Evolutionary conservation across 2,113 vertebrate genomes (phyloP).

Genomic region (Abramis brama): DNA sequence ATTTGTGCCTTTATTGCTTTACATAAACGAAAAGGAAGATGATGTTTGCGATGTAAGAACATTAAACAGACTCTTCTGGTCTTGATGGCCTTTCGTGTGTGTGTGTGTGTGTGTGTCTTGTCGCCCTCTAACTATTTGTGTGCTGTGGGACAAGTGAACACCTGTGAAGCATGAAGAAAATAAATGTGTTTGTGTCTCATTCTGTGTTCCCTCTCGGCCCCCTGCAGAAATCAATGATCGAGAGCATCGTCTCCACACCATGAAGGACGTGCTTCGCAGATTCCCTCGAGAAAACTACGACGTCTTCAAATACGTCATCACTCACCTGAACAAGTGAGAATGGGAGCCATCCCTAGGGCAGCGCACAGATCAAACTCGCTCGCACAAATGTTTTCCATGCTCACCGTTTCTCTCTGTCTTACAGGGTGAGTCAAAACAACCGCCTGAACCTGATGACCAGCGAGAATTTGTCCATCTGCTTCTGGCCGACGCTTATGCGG

Average conservation of each 20-base stretch:
- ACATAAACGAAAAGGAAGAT: neutral
- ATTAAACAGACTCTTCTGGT: neutral
- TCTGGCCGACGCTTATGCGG: constrained; percentile 94
- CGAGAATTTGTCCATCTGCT: constrained; percentile 96
- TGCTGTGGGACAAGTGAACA: constrained; percentile 20
- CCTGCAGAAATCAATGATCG: constrained; percentile 89
- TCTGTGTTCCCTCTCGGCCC: constrained; percentile 52
- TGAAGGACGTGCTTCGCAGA: constrained; percentile 89
- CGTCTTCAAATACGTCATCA: constrained; percentile 95
- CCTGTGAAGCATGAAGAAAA: constrained; percentile 6
- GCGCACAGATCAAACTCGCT: neutral
- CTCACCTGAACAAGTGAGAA: constrained; percentile 90
- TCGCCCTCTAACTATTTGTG: constrained; percentile 15
- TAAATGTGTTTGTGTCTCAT: constrained; percentile 41
- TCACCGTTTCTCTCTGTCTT: constrained; percentile 5
- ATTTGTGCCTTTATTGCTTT: neutral
- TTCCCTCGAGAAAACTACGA: constrained; percentile 95
- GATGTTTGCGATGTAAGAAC: neutral
- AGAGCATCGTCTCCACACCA: constrained; percentile 88
- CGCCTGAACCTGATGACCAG: constrained; percentile 95
- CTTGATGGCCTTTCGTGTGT: neutral
- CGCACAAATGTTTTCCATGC: neutral
- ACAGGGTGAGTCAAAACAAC: constrained; percentile 89
- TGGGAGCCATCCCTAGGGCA: constrained; percentile 26
- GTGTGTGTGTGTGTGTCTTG: constrained; percentile 14